phyloP scores from a whole-genome alignment of 2,797 vertebrate species.

The Serranus cabrilla region DNA sequence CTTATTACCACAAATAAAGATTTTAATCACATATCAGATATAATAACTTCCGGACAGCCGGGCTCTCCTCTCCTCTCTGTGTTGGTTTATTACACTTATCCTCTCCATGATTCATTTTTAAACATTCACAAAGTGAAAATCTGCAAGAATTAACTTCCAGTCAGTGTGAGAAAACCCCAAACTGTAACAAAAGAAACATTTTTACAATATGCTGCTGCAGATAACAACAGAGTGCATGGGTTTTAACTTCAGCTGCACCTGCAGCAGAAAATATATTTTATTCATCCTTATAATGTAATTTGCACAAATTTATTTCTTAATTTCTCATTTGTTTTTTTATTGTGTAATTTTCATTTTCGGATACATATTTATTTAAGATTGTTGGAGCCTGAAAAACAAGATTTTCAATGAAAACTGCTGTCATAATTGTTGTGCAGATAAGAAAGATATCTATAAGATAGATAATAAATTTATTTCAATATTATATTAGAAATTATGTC shows the following conservation, averaged over 20 bases:
- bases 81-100: background rate
- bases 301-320: too few species aligned
- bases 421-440: too few species aligned
- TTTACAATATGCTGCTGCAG: background rate
- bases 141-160: background rate
- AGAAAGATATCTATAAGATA: too few species aligned
- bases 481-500: background rate
- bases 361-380: too few species aligned
- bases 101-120: background rate
- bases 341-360: too few species aligned
- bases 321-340: too few species aligned
- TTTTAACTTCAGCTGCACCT: background rate
- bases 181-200: background rate
- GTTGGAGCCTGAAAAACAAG: too few species aligned
- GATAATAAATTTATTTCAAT: too few species aligned
- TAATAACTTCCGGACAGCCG: constrained; percentile 12
- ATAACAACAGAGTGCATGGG: background rate
- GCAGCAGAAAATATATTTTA: background rate
- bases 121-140: background rate
- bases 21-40: constrained; percentile 12
- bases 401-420: too few species aligned
- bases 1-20: background rate
- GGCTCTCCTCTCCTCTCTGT: background rate
- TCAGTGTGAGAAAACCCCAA: background rate
- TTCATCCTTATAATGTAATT: too few species aligned